Evolutionary conservation across 1,140 invertebrate species (phyloP), one percentile per base, ranked within the genome.

Genomic region (Pygmarrhopalites habei): DNA sequence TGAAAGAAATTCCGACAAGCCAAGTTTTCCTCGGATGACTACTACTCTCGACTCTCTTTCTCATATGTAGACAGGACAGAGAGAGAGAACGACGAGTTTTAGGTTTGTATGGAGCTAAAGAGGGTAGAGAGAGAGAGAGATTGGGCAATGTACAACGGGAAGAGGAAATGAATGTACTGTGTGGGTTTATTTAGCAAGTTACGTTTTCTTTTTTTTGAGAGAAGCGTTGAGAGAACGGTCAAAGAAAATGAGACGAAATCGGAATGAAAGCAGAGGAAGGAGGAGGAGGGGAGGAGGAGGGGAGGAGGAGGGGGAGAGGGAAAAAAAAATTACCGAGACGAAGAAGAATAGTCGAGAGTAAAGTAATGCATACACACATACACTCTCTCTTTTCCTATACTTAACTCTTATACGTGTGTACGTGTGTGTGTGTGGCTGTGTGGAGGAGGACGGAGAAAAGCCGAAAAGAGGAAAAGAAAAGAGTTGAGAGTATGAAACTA

Each of bases 141-240:
- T 26, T 26, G 23, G 5, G 49, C 19, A 41, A 35, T 3, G 53
- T 7, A 21, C 3, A 35, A 39, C 23, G 29, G 29, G 29, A 21
- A 55, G 43, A 51, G 53, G 60, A 62, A 57, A 62, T 57, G 60
- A 55, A 62, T 62, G 28, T 62, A 62, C 46, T 62, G 55, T 51
- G 60, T 57, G 51, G 60, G 51, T 62, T 62, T 62, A 62, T 62
- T 62, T 62, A 56, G 60, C 60, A 62, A 56, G 55, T 62, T 46
- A 39, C 60, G 56, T 56, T 56, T 56, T 5, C 7, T 17, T 21
- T 2, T 10, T 32, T 5, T 46, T 46, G 43, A 46, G 43, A 46
- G n/a, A n/a, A n/a, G n/a, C n/a, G 30, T 17, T 26, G 25, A 25
- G 49, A 28, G 49, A 52, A 52, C 5, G 25, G n/a, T 49, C 19